Evolutionary conservation across 2,888 invertebrate genomes (phyloP), one percentile per base, ranked within the genome.

Genomic region (Melangyna quadrimaculata): DNA sequence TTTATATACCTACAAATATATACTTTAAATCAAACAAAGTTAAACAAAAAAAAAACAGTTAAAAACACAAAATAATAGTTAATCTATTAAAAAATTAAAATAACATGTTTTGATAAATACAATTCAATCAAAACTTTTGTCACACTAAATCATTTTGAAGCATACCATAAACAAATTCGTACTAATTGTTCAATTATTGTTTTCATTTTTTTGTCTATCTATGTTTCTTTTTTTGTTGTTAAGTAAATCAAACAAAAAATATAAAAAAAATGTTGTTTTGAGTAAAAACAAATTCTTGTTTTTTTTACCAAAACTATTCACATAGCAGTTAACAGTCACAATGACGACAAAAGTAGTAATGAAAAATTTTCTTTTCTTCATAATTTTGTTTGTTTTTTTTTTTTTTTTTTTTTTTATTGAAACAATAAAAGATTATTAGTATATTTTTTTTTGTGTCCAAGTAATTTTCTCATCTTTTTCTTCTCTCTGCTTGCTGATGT

Each of bases 261-360:
- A 69, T 73, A 43, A 67, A 67, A n/a, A n/a, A n/a, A n/a, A n/a
- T n/a, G n/a, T 35, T 29, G 19, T 45, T 24, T 43, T 43, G 17
- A 3, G 51, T 51, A 32, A 48, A 48, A 75, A 51, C 37, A 59
- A 35, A 59, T 59, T 59, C 22, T 59, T 69, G 45, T 65, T 77
- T 79, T 59, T n/a, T 75, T 75, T 67, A 51, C 73, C 73, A 78
- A 63, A 86, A 86, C 86, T 81, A 86, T 69, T 86, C 88, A 89
- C 88, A 88, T 89, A 89, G 88, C 89, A 88, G 88, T 88, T 89
- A 89, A 89, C 89, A 89, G 88, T 89, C 89, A 89, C 89, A 88
- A 88, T 88, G 89, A 89, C 88, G 89, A 88, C 83, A 89, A 89
- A 89, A 89, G 89, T 89, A 89, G 89, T 89, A 89, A 89, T 89